phyloP scores from a whole-genome alignment of 2,113 vertebrate species.

The Perca fluviatilis region DNA sequence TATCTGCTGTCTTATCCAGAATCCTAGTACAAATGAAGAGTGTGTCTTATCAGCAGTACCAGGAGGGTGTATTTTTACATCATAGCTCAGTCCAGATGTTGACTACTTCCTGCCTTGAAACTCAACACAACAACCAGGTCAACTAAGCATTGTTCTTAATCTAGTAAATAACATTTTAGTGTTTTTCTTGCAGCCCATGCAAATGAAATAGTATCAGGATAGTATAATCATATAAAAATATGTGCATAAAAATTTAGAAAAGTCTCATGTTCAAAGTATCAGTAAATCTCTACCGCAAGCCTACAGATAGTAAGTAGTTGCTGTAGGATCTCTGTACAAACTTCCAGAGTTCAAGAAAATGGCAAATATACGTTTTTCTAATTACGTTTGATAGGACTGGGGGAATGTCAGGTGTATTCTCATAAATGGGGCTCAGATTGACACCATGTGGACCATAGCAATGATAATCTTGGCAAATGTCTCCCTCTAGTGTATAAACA shows the following conservation, averaged over 20 bases:
- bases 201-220: no score
- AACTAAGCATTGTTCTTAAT: not conserved
- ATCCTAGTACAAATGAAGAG: not conserved
- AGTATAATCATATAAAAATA: not conserved
- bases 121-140: not conserved
- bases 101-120: not conserved
- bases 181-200: not conserved
- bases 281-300: not conserved
- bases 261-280: not conserved
- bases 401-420: not conserved
- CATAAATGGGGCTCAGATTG: not conserved
- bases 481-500: constrained; percentile 66
- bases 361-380: not conserved
- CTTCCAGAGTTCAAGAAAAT: not conserved
- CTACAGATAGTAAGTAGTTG: not conserved
- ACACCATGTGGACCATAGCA: not conserved
- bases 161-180: not conserved
- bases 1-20: not conserved
- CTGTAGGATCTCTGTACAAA: not conserved
- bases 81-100: not conserved
- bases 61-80: not conserved
- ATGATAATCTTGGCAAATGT: constrained; percentile 14
- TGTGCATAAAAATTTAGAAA: not conserved
- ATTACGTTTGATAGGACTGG: not conserved
- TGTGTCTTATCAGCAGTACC: not conserved